Evolutionary conservation across 1,140 invertebrate species (phyloP).

Genomic region (Aphelenchoides besseyi): DNA sequence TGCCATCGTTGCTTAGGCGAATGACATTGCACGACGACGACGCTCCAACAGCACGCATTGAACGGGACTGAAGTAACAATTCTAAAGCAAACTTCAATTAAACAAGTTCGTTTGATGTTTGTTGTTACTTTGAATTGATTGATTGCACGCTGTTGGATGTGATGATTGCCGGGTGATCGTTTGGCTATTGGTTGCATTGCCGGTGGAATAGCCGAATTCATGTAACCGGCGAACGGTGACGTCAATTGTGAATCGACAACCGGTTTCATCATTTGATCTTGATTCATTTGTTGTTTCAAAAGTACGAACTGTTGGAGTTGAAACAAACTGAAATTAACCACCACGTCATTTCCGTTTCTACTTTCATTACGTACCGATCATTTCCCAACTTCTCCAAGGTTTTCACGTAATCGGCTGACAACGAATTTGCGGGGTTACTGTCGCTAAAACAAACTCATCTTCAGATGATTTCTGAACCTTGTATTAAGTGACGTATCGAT

Average conservation of each 20-base stretch:
- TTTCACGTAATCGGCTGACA: background rate
- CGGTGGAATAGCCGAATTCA: background rate
- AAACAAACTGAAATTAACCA: background rate
- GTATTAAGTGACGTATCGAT: too few relatives aligned
- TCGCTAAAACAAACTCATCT: too few relatives aligned
- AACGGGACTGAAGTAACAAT: constrained; percentile 1
- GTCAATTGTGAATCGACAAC: background rate
- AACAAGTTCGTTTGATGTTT: background rate
- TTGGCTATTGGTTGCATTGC: background rate
- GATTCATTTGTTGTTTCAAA: background rate
- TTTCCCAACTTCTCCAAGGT: background rate
- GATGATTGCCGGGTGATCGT: background rate
- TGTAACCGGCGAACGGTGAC: background rate
- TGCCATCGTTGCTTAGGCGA: background rate
- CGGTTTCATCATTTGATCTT: background rate
- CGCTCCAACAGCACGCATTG: background rate
- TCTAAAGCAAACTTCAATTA: background rate
- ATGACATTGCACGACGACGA: background rate
- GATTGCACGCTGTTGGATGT: background rate
- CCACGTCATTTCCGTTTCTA: background rate
- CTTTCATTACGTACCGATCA: background rate
- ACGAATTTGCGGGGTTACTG: too few relatives aligned
- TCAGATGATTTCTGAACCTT: too few relatives aligned
- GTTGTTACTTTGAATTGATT: background rate
- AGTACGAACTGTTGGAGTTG: too few relatives aligned